phyloP scores from a whole-genome alignment of 1,140 invertebrate species.

The Aphelenchoides avenae region DNA sequence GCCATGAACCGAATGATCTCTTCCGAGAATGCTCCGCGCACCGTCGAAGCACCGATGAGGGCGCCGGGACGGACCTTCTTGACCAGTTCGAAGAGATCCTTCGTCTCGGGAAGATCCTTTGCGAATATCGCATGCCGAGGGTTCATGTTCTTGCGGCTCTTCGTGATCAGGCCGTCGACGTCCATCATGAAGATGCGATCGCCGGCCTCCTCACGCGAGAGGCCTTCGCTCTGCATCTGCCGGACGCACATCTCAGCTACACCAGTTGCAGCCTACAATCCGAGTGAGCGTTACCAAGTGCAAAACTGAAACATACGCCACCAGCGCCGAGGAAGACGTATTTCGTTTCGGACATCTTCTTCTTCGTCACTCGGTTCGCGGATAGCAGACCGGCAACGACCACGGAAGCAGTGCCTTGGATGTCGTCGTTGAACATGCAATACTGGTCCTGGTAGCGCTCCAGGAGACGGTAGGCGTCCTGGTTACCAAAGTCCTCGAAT shows the following conservation, averaged over 20 bases:
- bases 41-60: conserved; percentile 73
- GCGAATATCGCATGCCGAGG: conserved; percentile 76
- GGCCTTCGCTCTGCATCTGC: conserved; percentile 67
- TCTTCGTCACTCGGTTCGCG: conserved; percentile 73
- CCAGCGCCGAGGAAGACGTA: conserved; percentile 88
- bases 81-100: conserved; percentile 73
- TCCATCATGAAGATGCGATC: conserved; percentile 72
- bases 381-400: conserved; percentile 83
- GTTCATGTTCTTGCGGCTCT: conserved; percentile 31
- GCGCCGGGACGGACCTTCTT: conserved; percentile 74
- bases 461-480: conserved; percentile 83
- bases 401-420: conserved; percentile 88
- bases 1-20: conserved; percentile 81
- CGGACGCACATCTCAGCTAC: conserved; percentile 69
- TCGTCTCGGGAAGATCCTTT: conserved; percentile 74
- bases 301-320: conserved; percentile 55
- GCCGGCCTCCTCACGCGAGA: conserved; percentile 70
- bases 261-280: conserved; percentile 61
- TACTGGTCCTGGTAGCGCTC: conserved; percentile 80
- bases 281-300: not conserved
- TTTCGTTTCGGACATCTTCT: conserved; percentile 73
- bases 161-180: conserved; percentile 62
- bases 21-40: conserved; percentile 81
- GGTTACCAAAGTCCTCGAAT: conserved; percentile 93
- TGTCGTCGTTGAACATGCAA: conserved; percentile 95